Base-by-base conservation (phyloP, 2,888 invertebrate species). In the Pammene fasciana region DNA sequence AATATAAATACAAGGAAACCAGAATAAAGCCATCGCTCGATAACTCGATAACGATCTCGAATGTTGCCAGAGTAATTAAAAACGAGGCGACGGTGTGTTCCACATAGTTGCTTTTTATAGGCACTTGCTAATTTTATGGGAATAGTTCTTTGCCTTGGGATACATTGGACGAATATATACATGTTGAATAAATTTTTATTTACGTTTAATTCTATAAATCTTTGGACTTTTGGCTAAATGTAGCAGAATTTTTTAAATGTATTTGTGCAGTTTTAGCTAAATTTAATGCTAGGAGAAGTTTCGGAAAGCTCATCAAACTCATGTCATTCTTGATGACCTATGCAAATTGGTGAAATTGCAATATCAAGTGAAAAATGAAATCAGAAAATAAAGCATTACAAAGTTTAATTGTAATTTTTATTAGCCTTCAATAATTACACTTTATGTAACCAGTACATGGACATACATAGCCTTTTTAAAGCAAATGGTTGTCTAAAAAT, bases 1-100 rank as follows among this genome's bases (percentile, higher is more conserved):
- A 36, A 1, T 26, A 14, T 45, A 48, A 16, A 68, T 52, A 67
- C 54, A 68, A 71, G 57, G 65, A 67, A 72, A 64, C 60, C 50
- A 73, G 75, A 75, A 76, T 77, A 74, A 77, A 75, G 77, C 75
- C 72, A 75, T 77, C 75, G 75, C 74, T 81, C 81, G 79, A 83
- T 82, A 80, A 77, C 76, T 74, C 79, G 86, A 85, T 85, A 84
- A 83, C 75, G 78, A 85, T 85, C 82, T 78, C 74, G 76, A 68
- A 64, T 73, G 68, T 72, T 72, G 74, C 71, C 67, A 61, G 61
- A 68, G 72, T 74, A 74, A 75, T 75, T 75, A 75, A 75, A 74
- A 74, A 72, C 67, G 70, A 71, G 60, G 68, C 72, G 67, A 72
- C 64, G 71, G 67, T 68, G 65, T 60, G 68, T 64, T 72, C 64